A percentile compares a stretch with the other conserved stretches of the same genome.
phyloP scores from a whole-genome alignment of 2,888 invertebrate genomes.

The Xestia rhomboidea region DNA sequence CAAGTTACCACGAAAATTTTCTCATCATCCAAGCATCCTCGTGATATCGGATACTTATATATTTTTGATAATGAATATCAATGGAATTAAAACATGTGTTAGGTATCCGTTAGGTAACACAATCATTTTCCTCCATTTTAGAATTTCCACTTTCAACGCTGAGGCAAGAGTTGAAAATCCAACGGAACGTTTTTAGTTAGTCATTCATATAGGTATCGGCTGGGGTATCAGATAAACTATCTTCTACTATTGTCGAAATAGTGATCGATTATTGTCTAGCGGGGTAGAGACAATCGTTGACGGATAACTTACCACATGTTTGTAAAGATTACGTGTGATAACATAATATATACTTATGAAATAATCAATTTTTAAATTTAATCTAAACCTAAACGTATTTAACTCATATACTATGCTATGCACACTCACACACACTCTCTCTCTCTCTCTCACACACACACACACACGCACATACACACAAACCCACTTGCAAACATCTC shows the following conservation, averaged over 20 bases:
- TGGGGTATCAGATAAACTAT: background rate
- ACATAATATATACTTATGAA: no score
- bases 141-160: background rate
- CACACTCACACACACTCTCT: no score
- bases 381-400: no score
- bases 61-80: background rate
- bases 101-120: background rate
- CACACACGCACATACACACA: no score
- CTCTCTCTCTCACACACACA: no score
- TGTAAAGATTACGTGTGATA: conserved; percentile 1
- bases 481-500: no score
- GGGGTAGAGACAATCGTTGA: background rate
- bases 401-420: no score
- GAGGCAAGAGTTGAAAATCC: background rate
- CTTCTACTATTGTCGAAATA: conserved; percentile 14
- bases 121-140: background rate
- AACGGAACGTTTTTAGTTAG: background rate
- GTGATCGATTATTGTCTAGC: conserved; percentile 40
- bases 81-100: background rate
- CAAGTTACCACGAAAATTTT: background rate
- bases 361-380: no score
- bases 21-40: background rate
- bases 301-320: conserved; percentile 11
- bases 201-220: background rate
- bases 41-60: background rate